phyloP scores from a whole-genome alignment of 2,888 invertebrate species.

The Boloria euphrosyne region DNA sequence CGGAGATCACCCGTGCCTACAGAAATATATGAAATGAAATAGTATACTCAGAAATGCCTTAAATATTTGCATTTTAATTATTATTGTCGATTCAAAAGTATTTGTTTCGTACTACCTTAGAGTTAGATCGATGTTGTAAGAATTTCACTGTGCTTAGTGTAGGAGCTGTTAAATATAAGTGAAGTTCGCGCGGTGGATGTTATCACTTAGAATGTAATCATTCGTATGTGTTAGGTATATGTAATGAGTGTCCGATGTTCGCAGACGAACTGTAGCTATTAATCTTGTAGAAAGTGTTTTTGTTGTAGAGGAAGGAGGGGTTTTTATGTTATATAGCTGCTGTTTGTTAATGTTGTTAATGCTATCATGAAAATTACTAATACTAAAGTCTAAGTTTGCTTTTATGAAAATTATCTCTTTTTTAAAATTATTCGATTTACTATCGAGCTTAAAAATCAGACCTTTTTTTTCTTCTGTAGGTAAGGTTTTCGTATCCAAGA shows the following conservation, averaged over 20 bases:
- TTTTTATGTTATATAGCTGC: background rate
- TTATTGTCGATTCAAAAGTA: constrained; percentile 49
- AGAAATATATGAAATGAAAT: constrained; percentile 38
- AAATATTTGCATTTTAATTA: constrained; percentile 42
- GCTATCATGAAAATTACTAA: too few relatives aligned
- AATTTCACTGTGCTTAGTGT: constrained; percentile 43
- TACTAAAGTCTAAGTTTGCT: too few relatives aligned
- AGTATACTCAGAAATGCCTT: constrained; percentile 42
- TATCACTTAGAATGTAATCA: constrained; percentile 32
- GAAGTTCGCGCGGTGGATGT: constrained; percentile 50
- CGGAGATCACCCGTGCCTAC: constrained; percentile 58
- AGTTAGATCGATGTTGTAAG: constrained; percentile 52
- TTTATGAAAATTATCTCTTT: too few relatives aligned
- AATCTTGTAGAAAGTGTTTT: constrained; percentile 8
- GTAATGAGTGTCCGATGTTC: constrained; percentile 59
- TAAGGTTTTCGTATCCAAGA: too few relatives aligned
- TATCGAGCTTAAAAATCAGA: too few relatives aligned
- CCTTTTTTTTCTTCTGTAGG: too few relatives aligned
- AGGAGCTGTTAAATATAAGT: constrained; percentile 33
- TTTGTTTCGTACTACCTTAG: constrained; percentile 57
- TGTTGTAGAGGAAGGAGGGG: background rate
- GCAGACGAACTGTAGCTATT: constrained; percentile 62
- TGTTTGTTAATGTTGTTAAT: too few relatives aligned
- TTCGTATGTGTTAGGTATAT: constrained; percentile 44
- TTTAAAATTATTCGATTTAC: too few relatives aligned